Percentiles rank a stretch among this genome's conserved stretches.
These are phyloP conservation scores for Megaustenia siamemsis DNA, from an alignment of 2,888 invertebrate species.

Conservation along the genomic window DNA sequence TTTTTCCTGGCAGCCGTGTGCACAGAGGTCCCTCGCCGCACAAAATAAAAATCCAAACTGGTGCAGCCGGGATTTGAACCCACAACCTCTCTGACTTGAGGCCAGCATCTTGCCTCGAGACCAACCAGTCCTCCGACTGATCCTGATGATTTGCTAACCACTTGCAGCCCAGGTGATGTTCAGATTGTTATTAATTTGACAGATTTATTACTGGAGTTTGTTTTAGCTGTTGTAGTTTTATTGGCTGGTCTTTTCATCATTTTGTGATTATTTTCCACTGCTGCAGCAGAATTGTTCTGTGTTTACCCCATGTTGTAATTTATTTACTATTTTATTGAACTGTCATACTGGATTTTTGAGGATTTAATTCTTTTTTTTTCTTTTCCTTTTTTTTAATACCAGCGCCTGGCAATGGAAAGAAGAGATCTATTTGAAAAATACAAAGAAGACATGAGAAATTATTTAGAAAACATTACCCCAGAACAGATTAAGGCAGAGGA, in stretches of 20 bases:
- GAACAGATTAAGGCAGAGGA: constrained; percentile 38
- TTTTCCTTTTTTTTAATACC: background rate
- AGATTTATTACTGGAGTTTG: too few relatives aligned
- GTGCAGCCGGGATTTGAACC: too few relatives aligned
- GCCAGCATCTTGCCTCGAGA: too few relatives aligned
- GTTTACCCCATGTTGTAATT: background rate
- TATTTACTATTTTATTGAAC: background rate
- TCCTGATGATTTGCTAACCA: too few relatives aligned
- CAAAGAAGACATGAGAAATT: constrained; percentile 45
- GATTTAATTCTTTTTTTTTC: background rate
- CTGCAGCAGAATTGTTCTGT: too few relatives aligned
- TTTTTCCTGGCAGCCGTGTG: too few relatives aligned
- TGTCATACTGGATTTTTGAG: background rate
- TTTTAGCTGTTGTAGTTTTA: background rate
- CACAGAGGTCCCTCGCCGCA: too few relatives aligned
- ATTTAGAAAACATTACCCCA: constrained; percentile 52
- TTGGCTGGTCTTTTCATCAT: background rate
- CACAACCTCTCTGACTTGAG: too few relatives aligned
- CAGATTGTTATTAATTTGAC: too few relatives aligned
- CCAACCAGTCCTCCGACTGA: too few relatives aligned
- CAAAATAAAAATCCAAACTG: too few relatives aligned
- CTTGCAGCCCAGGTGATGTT: too few relatives aligned
- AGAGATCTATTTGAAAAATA: constrained; percentile 42
- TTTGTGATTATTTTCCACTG: background rate
- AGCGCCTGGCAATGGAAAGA: constrained; percentile 50